Base-by-base conservation (phyloP, 2,797 vertebrate species). In the Cynodonichthys magdalenae region DNA sequence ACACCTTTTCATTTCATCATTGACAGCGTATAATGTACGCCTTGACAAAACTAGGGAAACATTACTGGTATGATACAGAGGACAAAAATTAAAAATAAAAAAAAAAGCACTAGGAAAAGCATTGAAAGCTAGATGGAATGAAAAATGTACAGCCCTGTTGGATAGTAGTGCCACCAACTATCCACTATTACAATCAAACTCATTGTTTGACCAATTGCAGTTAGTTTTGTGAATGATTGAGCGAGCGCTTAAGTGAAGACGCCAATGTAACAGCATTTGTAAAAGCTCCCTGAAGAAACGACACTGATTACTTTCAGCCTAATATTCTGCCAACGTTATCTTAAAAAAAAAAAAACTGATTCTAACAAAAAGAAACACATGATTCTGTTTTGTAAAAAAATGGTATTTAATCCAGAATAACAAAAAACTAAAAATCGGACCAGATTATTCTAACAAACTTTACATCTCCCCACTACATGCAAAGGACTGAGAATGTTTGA, bases 241-340 rank as follows among this genome's bases (percentile, higher is more conserved):
- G 75, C 50, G 80, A 70, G 83, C 63, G 71, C 75, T 60, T 82
- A 63, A 69, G 72, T 66, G 66, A 80, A 76, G 76, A 77, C 69
- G 63, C 62, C 55, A 74, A 79, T 80, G 75, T 81, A 83, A 87
- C 79, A 81, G 86, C 79, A 87, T 84, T 85, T 83, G 77, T 81
- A 81, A 90, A 91, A 90, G 87, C 87, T 92, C 90, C 90, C 90
- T 91, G 90, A 89, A 90, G 83, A 90, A 87, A 83, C 57, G 70
- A 85, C 81, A 84, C 80, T 51, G 81, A 87, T 82, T 79, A 69
- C 87, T 79, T 80, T 83, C 77, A 71, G 80, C 81, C 86, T 80
- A 77, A 59, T 77, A 81, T 64, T 84, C 79, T 81, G 80, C 67
- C 74, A 59, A 82, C 51, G 47, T 56, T 67, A 71, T 68, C 74